These are phyloP conservation scores for Apodemus speciosus DNA, from an alignment of 2,113 vertebrate genomes.

Conservation along the genomic window DNA sequence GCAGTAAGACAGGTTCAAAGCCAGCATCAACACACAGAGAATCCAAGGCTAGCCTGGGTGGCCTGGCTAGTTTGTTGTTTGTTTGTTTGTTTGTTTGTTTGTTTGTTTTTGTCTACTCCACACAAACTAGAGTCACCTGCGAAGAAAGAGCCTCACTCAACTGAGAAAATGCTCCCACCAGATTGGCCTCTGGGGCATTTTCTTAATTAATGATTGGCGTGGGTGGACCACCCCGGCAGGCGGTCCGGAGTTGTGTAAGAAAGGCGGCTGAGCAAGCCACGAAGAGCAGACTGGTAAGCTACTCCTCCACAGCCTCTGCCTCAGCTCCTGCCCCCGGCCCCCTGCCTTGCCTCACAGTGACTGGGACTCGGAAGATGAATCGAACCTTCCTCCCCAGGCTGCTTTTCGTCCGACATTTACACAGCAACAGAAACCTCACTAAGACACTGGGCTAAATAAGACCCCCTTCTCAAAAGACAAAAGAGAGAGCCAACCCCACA, in stretches of 20 bases:
- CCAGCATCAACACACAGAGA: background rate
- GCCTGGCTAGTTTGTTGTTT: background rate
- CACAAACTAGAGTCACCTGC: background rate
- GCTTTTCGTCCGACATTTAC: background rate
- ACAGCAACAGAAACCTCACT: background rate
- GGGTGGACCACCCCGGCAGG: background rate
- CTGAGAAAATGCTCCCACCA: background rate
- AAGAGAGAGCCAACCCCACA: background rate
- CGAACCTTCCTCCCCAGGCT: background rate
- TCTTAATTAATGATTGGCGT: background rate
- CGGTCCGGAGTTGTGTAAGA: background rate
- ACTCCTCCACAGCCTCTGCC: background rate
- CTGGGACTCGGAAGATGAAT: background rate
- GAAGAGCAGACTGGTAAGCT: background rate
- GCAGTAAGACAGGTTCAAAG: background rate
- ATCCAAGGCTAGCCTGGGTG: background rate
- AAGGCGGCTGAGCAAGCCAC: background rate
- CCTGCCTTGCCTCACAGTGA: background rate
- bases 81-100: background rate
- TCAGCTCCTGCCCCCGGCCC: background rate
- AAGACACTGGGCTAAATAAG: background rate
- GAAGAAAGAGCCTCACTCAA: background rate
- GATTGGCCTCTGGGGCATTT: background rate
- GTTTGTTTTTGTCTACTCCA: background rate
- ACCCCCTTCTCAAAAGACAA: background rate